Conservation (phyloP, 2,113 vertebrate species). For the Sceloporus undulatus region DNA sequence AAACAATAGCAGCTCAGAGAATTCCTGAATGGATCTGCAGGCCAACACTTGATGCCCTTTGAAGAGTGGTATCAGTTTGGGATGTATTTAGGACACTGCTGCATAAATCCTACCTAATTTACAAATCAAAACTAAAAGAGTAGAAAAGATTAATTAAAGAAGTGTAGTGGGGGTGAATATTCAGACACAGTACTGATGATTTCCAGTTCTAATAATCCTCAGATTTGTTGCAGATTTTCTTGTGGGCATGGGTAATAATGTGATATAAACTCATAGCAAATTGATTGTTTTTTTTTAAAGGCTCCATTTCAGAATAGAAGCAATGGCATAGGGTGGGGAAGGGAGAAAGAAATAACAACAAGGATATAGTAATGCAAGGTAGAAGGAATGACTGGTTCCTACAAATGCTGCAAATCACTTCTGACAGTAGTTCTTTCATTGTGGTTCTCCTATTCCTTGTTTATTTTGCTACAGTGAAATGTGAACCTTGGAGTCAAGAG, state of each 20-base stretch:
- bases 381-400: slow-evolving; percentile 15
- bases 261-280: slow-evolving; percentile 41
- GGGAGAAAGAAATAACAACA: slow-evolving; percentile 19
- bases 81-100: slow-evolving; percentile 44
- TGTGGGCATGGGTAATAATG: accelerated
- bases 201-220: not conserved
- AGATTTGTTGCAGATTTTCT: slow-evolving; percentile 28
- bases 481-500: not conserved
- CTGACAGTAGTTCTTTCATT: slow-evolving; percentile 22
- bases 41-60: not conserved
- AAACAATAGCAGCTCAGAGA: slow-evolving; percentile 52
- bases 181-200: slow-evolving; percentile 16
- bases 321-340: not conserved
- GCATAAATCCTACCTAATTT: slow-evolving; percentile 15
- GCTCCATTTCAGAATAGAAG: not conserved
- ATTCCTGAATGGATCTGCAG: slow-evolving; percentile 48
- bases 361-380: slow-evolving; percentile 21
- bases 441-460: not conserved
- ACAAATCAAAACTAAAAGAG: slow-evolving; percentile 27
- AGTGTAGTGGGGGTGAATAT: not conserved
- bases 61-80: not conserved
- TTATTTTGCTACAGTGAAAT: slow-evolving; percentile 30
- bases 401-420: slow-evolving; percentile 32
- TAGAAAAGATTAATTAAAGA: slow-evolving; percentile 19
- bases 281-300: too few relatives aligned